Base-by-base conservation (phyloP, 2,888 invertebrate genomes). In the Zygogramma bicolorata region DNA sequence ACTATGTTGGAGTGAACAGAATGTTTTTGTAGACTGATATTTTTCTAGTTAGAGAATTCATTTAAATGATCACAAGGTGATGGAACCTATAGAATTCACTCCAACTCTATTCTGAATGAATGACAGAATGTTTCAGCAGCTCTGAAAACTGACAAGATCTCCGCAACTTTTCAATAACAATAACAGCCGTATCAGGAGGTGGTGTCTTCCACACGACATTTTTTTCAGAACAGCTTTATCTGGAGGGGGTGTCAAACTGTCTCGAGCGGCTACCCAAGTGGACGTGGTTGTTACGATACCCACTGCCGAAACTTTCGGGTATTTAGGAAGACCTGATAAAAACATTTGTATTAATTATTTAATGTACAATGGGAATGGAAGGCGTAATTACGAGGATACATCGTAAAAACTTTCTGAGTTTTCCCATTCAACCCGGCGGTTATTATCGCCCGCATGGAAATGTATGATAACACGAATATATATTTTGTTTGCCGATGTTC, bases 171-270 rank as follows among this genome's bases (percentile, higher is more conserved):
- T n/a, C n/a, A n/a, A n/a, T n/a, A n/a, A n/a, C n/a, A n/a, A n/a
- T n/a, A n/a, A n/a, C n/a, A n/a, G n/a, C n/a, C n/a, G n/a, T n/a
- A n/a, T n/a, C n/a, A n/a, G n/a, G n/a, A n/a, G n/a, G n/a, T n/a
- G n/a, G n/a, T n/a, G n/a, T n/a, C n/a, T n/a, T n/a, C n/a, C n/a
- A n/a, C n/a, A n/a, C n/a, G n/a, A n/a, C n/a, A n/a, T n/a, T n/a
- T n/a, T n/a, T n/a, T n/a, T 81, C 79, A 77, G 77, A 78, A 80
- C 79, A 76, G 76, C 77, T 78, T 77, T 78, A 79, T 78, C 73
- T 71, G 69, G 62, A 74, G 77, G 79, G 77, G 74, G 80, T 80
- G 81, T 80, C 81, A 79, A 75, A 70, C 78, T 80, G 80, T 80
- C 80, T 80, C 62, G 70, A 68, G 67, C 68, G 62, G 67, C 68